phyloP scores from a whole-genome alignment of 2,888 invertebrate genomes.

The Osmoderma eremita region DNA sequence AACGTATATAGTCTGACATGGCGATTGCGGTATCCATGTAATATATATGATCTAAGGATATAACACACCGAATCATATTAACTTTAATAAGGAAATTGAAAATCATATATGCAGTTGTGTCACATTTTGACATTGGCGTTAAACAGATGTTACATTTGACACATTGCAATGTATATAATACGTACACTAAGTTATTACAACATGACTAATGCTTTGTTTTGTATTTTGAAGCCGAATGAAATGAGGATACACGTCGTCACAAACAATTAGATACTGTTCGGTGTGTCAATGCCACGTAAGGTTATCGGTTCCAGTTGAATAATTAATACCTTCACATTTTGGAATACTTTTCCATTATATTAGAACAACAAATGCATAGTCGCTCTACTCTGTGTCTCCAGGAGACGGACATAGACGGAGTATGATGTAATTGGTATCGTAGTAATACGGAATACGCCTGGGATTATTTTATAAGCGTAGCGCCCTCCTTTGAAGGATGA shows the following conservation, averaged over 20 bases:
- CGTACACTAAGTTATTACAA: too few species aligned
- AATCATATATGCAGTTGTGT: too few species aligned
- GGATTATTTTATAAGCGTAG: conserved; percentile 20
- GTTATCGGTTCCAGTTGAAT: conserved; percentile 29
- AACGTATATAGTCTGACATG: too few species aligned
- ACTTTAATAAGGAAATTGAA: too few species aligned
- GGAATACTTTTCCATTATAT: conserved; percentile 10
- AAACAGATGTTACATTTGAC: too few species aligned
- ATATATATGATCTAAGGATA: too few species aligned
- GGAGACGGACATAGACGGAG: too few species aligned
- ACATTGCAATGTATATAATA: too few species aligned
- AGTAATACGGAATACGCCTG: conserved; percentile 30
- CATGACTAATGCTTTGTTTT: conserved; percentile 1
- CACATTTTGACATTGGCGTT: too few species aligned
- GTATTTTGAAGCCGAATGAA: conserved; percentile 13
- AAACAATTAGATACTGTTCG: conserved; percentile 10
- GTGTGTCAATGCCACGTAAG: conserved; percentile 7
- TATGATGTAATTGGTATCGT: conserved; percentile 30
- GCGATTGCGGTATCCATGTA: too few species aligned
- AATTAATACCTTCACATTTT: conserved; percentile 34
- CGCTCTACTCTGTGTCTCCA: too few species aligned
- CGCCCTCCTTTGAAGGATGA: conserved; percentile 21
- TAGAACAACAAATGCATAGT: background rate
- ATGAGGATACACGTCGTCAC: conserved; percentile 16
- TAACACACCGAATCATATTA: too few species aligned